phyloP scores from a whole-genome alignment of 2,797 vertebrate species.

The Tapera naevia region DNA sequence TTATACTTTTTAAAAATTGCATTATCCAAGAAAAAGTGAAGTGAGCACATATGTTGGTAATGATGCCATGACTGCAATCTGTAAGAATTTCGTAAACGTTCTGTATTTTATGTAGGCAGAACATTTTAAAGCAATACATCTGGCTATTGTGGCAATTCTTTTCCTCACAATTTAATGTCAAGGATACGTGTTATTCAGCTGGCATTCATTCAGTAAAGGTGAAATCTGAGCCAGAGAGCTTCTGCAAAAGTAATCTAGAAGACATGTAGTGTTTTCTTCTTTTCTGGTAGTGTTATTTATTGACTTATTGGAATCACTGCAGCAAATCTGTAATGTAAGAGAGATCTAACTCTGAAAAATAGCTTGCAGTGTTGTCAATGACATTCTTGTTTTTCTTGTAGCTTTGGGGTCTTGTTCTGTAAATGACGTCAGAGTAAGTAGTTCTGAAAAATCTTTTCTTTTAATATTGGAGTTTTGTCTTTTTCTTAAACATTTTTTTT shows the following conservation, averaged over 20 bases:
- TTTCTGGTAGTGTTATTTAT: not conserved
- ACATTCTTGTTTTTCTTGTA: not conserved
- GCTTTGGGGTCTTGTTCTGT: not conserved
- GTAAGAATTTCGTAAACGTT: not conserved
- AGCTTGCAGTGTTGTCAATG: not conserved
- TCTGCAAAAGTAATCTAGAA: not conserved
- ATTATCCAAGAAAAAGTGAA: not conserved
- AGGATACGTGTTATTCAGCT: not conserved
- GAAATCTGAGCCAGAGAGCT: not conserved
- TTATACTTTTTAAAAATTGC: not conserved
- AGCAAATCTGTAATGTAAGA: not conserved
- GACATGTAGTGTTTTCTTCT: not conserved
- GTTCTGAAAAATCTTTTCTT: not conserved
- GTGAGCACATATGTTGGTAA: not conserved
- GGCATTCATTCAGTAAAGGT: not conserved
- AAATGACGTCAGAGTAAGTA: not conserved
- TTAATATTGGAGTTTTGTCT: not conserved
- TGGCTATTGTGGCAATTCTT: not conserved
- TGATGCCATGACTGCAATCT: not conserved
- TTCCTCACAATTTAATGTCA: not conserved
- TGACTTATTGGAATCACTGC: not conserved
- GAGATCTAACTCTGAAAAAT: not conserved
- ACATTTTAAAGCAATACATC: not conserved
- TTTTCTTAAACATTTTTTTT: not conserved
- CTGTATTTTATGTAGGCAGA: not conserved